phyloP scores from a whole-genome alignment of 2,888 invertebrate species.

The Luffia ferchaultella region DNA sequence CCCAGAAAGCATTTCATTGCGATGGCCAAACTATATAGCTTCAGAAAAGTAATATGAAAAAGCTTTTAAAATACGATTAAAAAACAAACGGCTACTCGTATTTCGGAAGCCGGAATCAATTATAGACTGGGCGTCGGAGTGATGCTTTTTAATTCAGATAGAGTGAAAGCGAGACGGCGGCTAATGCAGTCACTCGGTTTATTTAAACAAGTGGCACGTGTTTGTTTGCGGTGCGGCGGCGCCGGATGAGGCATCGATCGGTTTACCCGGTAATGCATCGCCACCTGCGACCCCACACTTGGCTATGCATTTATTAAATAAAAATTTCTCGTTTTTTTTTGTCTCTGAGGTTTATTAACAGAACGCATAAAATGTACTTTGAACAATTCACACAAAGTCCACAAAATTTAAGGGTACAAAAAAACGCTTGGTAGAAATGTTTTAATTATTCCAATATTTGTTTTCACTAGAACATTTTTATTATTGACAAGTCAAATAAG shows the following conservation, averaged over 20 bases:
- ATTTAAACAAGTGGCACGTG: constrained; percentile 64
- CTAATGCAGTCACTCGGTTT: constrained; percentile 58
- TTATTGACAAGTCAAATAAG: too few relatives aligned
- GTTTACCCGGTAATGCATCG: constrained; percentile 58
- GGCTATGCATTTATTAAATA: too few relatives aligned
- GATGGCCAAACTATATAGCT: too few relatives aligned
- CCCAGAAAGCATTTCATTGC: too few relatives aligned
- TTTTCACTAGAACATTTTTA: too few relatives aligned
- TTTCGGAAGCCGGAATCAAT: constrained; percentile 4
- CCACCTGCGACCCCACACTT: constrained; percentile 33
- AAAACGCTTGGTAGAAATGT: too few relatives aligned
- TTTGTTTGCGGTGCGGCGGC: constrained; percentile 38
- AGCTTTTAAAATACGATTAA: background rate
- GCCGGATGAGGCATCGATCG: constrained; percentile 63
- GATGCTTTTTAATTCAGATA: constrained; percentile 49
- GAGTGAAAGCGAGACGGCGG: constrained; percentile 56
- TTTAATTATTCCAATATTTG: too few relatives aligned
- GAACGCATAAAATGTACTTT: too few relatives aligned
- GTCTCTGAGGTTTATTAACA: too few relatives aligned
- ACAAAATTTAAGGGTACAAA: too few relatives aligned
- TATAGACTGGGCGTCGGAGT: constrained; percentile 34
- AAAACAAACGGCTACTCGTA: background rate
- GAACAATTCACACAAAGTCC: too few relatives aligned
- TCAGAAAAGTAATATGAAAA: background rate
- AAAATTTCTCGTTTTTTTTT: too few relatives aligned